Evolutionary conservation across 2,888 invertebrate genomes (phyloP).

Genomic region (Busseola fusca): DNA sequence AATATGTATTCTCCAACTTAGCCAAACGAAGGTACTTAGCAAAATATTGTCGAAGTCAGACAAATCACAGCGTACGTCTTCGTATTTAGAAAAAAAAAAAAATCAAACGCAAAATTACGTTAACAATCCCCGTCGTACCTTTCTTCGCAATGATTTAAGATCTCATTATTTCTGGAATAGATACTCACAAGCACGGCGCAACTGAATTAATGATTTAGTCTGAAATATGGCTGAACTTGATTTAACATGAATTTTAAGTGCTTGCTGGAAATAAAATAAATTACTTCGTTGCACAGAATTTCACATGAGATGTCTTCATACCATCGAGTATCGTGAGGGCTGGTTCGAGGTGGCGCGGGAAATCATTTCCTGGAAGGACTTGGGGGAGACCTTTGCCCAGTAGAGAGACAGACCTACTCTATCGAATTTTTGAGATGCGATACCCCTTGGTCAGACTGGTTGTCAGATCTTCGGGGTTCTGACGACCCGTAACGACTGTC

Average conservation of each 20-base stretch:
- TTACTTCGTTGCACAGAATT: not conserved
- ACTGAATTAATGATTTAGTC: slow-evolving; percentile 19
- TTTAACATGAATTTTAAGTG: slow-evolving; percentile 16
- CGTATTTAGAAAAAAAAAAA: slow-evolving; percentile 3
- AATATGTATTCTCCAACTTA: not conserved
- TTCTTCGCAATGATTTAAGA: slow-evolving; percentile 40
- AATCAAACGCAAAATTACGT: slow-evolving; percentile 19
- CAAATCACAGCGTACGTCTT: not conserved
- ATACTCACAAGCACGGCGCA: slow-evolving; percentile 24
- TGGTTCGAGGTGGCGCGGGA: not conserved
- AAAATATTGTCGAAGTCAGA: slow-evolving; percentile 4
- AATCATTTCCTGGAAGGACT: not conserved
- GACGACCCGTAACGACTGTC: too few species aligned
- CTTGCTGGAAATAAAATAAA: slow-evolving; percentile 6
- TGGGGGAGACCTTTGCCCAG: not conserved
- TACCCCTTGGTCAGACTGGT: too few species aligned
- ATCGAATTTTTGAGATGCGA: too few species aligned
- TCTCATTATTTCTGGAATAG: slow-evolving; percentile 52
- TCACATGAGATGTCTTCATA: not conserved
- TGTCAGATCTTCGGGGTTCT: too few species aligned
- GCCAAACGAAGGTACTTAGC: not conserved
- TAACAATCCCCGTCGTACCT: slow-evolving; percentile 30
- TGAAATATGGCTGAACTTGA: slow-evolving; percentile 1
- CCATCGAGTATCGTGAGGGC: not conserved
- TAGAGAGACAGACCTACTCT: not conserved